Conservation (phyloP, 2,113 vertebrate species). For the Numenius arquata region DNA sequence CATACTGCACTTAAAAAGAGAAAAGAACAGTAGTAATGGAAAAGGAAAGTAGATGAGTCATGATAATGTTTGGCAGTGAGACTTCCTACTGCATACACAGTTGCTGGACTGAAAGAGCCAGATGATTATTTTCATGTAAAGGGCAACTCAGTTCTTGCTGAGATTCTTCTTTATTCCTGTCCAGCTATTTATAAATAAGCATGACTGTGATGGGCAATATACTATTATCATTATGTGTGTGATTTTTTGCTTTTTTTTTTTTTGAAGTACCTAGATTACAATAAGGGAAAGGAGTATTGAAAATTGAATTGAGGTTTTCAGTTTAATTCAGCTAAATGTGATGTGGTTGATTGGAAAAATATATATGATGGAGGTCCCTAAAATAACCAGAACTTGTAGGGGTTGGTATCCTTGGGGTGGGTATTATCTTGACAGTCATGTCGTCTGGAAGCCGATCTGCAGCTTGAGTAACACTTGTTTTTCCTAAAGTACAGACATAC, state of each 20-base stretch:
- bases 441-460: not conserved
- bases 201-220: not conserved
- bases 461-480: not conserved
- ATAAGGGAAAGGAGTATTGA: not conserved
- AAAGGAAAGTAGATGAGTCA: constrained; percentile 54
- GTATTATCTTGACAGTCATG: not conserved
- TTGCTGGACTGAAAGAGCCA: not conserved
- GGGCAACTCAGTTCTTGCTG: not conserved
- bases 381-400: not conserved
- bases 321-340: not conserved
- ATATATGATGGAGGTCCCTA: not conserved
- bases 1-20: not conserved
- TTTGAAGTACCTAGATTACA: not conserved
- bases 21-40: not conserved
- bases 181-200: not conserved
- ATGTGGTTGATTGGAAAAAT: not conserved
- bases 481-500: not conserved
- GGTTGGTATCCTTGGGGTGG: not conserved
- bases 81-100: not conserved
- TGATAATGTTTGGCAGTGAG: not conserved
- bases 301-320: not conserved
- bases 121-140: constrained; percentile 37
- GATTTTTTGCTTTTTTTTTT: not conserved
- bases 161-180: not conserved
- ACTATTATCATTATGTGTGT: not conserved